Evolutionary conservation across 1,140 invertebrate genomes (phyloP).

Genomic region (Antheraea mylitta): DNA sequence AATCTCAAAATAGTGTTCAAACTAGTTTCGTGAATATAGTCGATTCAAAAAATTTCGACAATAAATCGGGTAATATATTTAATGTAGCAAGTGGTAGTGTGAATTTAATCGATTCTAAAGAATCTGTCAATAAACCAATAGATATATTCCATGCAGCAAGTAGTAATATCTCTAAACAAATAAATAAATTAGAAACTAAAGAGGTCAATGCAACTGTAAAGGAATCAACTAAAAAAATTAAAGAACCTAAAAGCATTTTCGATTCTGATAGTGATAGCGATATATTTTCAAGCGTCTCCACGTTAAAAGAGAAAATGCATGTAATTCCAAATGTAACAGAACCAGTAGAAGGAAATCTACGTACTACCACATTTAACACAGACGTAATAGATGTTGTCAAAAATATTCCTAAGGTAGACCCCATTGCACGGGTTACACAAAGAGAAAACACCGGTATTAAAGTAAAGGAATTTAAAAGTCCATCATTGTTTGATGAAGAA

Average conservation of each 20-base stretch:
- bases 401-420: neutral
- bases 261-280: conserved; percentile 50
- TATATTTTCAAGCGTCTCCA: conserved; percentile 26
- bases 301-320: neutral
- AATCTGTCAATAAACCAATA: neutral
- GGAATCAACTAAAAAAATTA: neutral
- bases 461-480: conserved; percentile 33
- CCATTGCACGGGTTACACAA: neutral
- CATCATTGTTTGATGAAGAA: conserved; percentile 43
- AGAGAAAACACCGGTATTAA: neutral
- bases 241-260: conserved; percentile 43
- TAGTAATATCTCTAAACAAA: neutral
- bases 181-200: neutral
- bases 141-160: neutral
- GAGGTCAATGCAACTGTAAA: neutral
- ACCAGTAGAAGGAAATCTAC: neutral
- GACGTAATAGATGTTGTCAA: neutral
- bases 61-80: neutral
- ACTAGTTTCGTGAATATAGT: neutral
- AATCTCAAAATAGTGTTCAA: neutral
- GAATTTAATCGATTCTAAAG: neutral
- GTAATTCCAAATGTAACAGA: neutral
- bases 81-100: neutral
- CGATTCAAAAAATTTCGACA: neutral
- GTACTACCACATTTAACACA: neutral